Percentiles rank a stretch among this genome's conserved stretches.
Evolutionary conservation across 2,113 vertebrate species (phyloP).

Genomic region (Halcyon malimbica): DNA sequence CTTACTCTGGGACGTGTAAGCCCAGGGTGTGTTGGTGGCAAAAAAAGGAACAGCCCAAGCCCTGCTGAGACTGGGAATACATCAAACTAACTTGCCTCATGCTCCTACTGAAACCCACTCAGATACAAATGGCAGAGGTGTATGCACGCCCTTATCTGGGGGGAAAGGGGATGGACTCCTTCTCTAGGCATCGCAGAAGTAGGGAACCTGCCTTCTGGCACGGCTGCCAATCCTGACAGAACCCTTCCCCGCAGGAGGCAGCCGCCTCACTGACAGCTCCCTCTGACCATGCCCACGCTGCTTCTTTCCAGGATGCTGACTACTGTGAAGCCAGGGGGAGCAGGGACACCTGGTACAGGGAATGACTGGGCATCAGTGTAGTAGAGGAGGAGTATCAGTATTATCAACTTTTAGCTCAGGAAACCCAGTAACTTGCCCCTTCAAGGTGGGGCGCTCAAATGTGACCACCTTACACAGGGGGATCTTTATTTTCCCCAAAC

Average conservation of each 20-base stretch:
- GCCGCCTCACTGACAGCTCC: neutral
- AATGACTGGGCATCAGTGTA: neutral
- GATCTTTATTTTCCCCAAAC: neutral
- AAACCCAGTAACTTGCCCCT: neutral
- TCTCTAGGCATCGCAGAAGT: neutral
- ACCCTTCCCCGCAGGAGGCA: neutral
- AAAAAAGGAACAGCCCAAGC: neutral
- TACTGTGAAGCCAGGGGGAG: neutral
- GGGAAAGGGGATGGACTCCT: neutral
- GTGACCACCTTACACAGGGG: neutral
- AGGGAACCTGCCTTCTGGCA: neutral
- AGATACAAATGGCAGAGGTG: neutral
- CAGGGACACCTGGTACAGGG: neutral
- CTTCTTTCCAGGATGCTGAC: neutral
- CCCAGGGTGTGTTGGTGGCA: neutral
- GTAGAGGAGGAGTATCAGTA: neutral
- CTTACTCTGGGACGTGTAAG: neutral
- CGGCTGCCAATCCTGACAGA: neutral
- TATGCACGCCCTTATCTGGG: neutral
- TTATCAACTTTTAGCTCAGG: neutral
- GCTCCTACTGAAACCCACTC: neutral
- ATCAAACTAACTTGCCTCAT: neutral
- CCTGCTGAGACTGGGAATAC: neutral
- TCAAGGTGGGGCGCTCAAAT: neutral
- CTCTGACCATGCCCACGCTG: neutral